Base-by-base conservation (phyloP, 2,797 vertebrate genomes). In the Lagorchestes hirsutus region DNA sequence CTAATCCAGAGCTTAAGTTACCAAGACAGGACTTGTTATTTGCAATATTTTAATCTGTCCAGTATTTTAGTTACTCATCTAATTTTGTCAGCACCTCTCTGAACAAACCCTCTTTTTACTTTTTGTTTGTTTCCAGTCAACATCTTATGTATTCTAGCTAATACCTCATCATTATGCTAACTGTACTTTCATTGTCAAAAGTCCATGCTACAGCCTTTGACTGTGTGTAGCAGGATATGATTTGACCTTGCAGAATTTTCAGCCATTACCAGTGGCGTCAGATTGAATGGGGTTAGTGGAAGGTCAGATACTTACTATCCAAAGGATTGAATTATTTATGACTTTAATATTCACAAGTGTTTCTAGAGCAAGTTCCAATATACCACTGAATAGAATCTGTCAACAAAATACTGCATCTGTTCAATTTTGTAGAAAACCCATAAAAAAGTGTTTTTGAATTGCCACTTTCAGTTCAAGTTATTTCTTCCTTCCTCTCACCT, bases 251-350 rank as follows among this genome's bases (percentile, higher is more conserved):
- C 94, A 0, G 91, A 98, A 98, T 97, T 97, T 95, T 97, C 96
- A 96, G 94, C 95, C 96, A 98, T 98, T 97, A 97, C 29, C 92
- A 93, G 95, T 91, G 95, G 93, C 95, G 96, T 97, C 93, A 97
- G 96, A 97, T 96, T 97, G 97, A 98, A 96, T 92, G 96, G 96
- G 97, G 97, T 97, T 96, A 96, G 96, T 98, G 95, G 96, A 93
- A 98, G 98, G 98, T 98, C 96, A 96, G 95, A 96, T 40, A 91
- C 96, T 95, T 96, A 97, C 0, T 82, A 96, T 96, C 97, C 94
- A 97, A 98, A 97, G 97, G 94, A 98, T 92, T 98, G 97, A 97
- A 98, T 98, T 97, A 98, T 98, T 98, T 98, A 98, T 97, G 97
- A 96, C 97, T 98, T 98, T 98, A 98, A 98, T 98, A 97, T 98